These are phyloP conservation scores for Drosophila birchii DNA, from an alignment of 2,888 invertebrate species.

Conservation along the genomic window DNA sequence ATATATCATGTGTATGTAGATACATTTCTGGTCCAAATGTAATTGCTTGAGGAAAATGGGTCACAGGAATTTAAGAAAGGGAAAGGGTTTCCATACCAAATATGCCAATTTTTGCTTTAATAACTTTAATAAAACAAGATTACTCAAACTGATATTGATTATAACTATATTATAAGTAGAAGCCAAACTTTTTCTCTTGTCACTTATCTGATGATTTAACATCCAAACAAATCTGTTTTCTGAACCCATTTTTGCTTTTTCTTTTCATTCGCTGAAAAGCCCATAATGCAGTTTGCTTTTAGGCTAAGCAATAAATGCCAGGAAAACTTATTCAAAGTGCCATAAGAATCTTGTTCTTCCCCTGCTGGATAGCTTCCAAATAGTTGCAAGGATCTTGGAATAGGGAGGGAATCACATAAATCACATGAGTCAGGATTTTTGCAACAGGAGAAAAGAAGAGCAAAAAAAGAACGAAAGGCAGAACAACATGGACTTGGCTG, in stretches of 20 bases:
- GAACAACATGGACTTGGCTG: constrained; percentile 8
- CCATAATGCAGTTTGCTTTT: constrained; percentile 59
- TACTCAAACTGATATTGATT: rapidly evolving
- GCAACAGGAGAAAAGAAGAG: constrained; percentile 12
- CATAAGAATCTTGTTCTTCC: constrained; percentile 55
- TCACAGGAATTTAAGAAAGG: background rate
- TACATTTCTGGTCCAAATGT: background rate
- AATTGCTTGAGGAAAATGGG: constrained; percentile 13
- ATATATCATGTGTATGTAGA: background rate
- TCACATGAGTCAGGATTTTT: constrained; percentile 52
- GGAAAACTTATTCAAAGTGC: constrained; percentile 72
- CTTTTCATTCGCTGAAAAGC: constrained; percentile 13
- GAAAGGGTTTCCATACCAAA: background rate
- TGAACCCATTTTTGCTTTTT: background rate
- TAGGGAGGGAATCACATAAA: constrained; percentile 44
- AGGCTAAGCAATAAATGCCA: constrained; percentile 62
- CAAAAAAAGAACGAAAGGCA: background rate
- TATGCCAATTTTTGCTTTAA: background rate
- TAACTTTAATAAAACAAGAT: background rate
- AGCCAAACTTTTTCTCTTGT: background rate
- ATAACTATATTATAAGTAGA: background rate
- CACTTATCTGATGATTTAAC: constrained; percentile 24
- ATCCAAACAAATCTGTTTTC: constrained; percentile 15
- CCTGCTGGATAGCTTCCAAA: constrained; percentile 27
- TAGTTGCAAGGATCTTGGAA: constrained; percentile 27